Conservation (phyloP, 2,797 vertebrate genomes). For the Neomorphus geoffroyi region DNA sequence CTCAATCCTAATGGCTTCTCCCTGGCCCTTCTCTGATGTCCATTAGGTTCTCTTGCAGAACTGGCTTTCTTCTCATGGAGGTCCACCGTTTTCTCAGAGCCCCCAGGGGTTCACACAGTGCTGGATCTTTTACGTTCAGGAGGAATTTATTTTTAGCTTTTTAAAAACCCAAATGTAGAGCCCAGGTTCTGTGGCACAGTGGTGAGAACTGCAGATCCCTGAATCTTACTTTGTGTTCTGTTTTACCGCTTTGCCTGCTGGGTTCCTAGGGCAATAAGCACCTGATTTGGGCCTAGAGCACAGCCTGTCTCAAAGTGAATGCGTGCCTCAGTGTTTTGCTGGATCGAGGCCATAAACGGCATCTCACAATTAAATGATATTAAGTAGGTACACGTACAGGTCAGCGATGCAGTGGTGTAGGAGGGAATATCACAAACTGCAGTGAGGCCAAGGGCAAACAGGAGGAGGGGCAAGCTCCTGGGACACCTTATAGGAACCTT, state of each 20-base stretch:
- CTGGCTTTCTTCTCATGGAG: not conserved
- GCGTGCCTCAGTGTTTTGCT: not conserved
- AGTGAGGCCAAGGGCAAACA: no score
- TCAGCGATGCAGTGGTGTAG: no score
- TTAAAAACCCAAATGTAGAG: not conserved
- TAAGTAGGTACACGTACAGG: no score
- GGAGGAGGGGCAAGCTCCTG: no score
- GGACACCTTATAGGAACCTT: no score
- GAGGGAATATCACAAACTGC: no score
- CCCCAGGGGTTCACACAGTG: not conserved
- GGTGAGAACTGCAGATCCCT: not conserved
- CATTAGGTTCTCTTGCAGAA: not conserved
- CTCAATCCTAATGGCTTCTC: slow-evolving; percentile 7
- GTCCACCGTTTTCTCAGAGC: not conserved
- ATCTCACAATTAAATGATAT: not conserved
- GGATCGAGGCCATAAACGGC: not conserved
- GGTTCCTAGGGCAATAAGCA: not conserved
- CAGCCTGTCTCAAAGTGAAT: not conserved
- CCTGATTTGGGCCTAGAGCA: no score
- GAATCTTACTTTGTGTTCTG: not conserved
- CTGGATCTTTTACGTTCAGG: not conserved
- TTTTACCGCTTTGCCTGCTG: not conserved
- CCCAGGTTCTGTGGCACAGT: fast-evolving
- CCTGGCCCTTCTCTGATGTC: not conserved
- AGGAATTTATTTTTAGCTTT: not conserved